Evolutionary conservation across 2,113 vertebrate genomes (phyloP), one percentile per base, ranked within the genome.

Genomic region (Triplophysa siluroides): DNA sequence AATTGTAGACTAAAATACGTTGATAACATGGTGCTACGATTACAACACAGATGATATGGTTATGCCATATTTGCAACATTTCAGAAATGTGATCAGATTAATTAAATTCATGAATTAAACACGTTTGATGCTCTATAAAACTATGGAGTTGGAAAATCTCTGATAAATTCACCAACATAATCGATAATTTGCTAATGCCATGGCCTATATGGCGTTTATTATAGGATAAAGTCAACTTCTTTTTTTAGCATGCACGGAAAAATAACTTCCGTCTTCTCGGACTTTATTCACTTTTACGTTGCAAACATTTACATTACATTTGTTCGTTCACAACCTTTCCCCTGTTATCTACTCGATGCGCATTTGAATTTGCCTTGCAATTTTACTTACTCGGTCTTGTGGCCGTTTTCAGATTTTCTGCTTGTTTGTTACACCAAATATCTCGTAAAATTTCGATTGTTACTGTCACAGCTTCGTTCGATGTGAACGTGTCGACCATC

Each of bases 401-500:
- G 8, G 19, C 65, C 6, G 43, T 0, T 12, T 6, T 24, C 21
- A 78, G 64, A 1, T 68, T 29, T 10, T 11, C 5, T 13, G 64
- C 76, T 18, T 2, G 7, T 14, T 43, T 4, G 19, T 68, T 19
- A 8, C 19, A n/a, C 0, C 4, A 2, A 38, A 68, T 45, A 18
- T 14, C 41, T 18, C 24, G 4, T 26, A 75, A 62, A 26, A 75
- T 3, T 2, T 87, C 64, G 16, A 54, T 0, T 0, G 63, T 0
- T 6, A 90, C 80, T 0, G 0, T 0, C 0, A 24, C 1, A 1
- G 86, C 88, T 0, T 0, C 0, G 0, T 0, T 0, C 21, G 80
- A 68, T 0, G 86, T 85, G 13, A 85, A 89, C 0, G 1, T 73
- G 0, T 61, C 54, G 0, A 88, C 80, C 64, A 92, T 26, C 1